Conservation (phyloP, 2,888 invertebrate species). For the Aphelenchoides bicaudatus region DNA sequence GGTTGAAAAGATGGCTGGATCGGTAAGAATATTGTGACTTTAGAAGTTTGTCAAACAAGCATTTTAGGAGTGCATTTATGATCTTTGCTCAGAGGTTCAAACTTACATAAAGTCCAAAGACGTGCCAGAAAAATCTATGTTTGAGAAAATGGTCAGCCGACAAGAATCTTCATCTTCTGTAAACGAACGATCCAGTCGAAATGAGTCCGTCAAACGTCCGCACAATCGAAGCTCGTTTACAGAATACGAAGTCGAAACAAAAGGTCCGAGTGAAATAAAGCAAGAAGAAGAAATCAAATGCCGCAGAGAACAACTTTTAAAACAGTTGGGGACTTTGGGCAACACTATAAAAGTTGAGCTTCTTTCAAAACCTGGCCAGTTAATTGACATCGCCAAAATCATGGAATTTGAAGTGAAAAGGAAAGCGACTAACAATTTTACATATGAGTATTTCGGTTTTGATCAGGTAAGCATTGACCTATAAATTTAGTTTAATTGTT, state of each 20-base stretch:
- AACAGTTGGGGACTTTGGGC: conserved; percentile 14
- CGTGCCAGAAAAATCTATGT: not conserved
- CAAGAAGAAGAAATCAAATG: conserved; percentile 17
- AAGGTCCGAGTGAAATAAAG: conserved; percentile 20
- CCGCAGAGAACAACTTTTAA: conserved; percentile 3
- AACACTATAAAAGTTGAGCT: conserved; percentile 6
- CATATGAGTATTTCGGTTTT: conserved; percentile 9
- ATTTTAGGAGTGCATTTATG: conserved; percentile 8
- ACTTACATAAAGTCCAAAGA: not conserved
- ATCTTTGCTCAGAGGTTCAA: conserved; percentile 1
- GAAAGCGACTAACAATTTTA: not conserved
- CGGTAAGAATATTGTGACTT: not conserved
- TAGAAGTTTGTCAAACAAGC: not conserved
- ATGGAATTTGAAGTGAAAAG: conserved; percentile 2
- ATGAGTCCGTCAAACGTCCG: not conserved
- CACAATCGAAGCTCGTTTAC: not conserved
- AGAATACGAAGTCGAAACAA: conserved; percentile 4
- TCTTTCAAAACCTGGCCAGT: conserved; percentile 8
- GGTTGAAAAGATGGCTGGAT: not conserved
- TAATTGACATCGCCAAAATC: not conserved
- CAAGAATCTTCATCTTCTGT: not conserved
- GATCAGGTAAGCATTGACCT: not conserved
- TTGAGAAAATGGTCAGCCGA: not conserved
- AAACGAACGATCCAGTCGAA: not conserved
- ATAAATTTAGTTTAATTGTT: not conserved